Conservation (phyloP, 2,888 invertebrate genomes). For the Masnerella sp. region DNA sequence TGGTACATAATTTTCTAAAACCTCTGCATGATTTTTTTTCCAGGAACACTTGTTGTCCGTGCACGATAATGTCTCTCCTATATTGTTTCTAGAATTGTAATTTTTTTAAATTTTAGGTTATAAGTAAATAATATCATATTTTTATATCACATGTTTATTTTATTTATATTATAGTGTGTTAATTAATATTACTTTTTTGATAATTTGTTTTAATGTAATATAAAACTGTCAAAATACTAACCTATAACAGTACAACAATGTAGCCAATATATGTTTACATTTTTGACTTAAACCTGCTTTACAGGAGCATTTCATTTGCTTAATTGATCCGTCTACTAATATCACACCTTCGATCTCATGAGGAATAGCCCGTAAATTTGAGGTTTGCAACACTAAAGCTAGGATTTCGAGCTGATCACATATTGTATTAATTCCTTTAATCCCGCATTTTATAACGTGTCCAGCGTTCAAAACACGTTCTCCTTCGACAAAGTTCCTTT, state of each 20-base stretch:
- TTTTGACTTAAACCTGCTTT: constrained; percentile 8
- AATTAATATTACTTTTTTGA: background rate
- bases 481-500: constrained; percentile 30
- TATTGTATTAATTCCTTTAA: background rate
- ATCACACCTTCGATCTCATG: constrained; percentile 9
- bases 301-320: background rate
- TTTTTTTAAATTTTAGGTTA: background rate
- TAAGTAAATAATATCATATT: background rate
- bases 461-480: constrained; percentile 21
- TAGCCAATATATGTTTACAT: constrained; percentile 16
- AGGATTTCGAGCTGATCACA: background rate
- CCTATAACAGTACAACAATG: constrained; percentile 4
- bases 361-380: constrained; percentile 8
- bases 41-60: constrained; percentile 11
- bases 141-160: background rate
- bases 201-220: background rate
- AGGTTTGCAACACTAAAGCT: constrained; percentile 13
- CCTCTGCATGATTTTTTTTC: background rate
- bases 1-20: constrained; percentile 14
- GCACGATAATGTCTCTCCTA: constrained; percentile 3
- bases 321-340: background rate
- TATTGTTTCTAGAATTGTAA: constrained; percentile 1
- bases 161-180: background rate
- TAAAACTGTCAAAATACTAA: background rate
- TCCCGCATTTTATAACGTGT: constrained; percentile 32